Evolutionary conservation across 2,888 invertebrate genomes (phyloP).

Genomic region (Apamea monoglypha): DNA sequence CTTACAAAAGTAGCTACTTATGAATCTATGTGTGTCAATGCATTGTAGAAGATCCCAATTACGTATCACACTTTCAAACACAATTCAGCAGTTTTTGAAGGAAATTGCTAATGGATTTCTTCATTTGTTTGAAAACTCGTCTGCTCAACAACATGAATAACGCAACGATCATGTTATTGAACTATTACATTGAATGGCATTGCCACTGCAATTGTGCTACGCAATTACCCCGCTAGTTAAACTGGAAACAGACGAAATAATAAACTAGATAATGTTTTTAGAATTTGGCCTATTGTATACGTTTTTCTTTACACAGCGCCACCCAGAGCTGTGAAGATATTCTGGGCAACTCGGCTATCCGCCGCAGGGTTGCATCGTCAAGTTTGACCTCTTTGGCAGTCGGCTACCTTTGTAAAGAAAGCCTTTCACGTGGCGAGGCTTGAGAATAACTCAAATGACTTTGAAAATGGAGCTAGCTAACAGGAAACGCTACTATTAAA

Average conservation of each 20-base stretch:
- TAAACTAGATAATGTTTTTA: neutral
- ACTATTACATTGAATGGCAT: neutral
- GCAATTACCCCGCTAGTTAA: no score
- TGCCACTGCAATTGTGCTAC: neutral
- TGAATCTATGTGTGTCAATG: neutral
- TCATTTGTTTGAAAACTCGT: neutral
- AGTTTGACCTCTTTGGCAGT: conserved; percentile 53
- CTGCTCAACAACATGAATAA: neutral
- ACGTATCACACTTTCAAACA: no score
- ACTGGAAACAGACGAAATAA: neutral
- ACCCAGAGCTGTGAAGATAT: conserved; percentile 32
- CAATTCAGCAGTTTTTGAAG: neutral
- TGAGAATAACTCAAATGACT: conserved; percentile 37
- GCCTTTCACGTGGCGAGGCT: conserved; percentile 41
- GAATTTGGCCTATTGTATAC: neutral
- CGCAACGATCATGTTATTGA: neutral
- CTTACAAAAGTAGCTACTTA: neutral
- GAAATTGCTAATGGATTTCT: neutral
- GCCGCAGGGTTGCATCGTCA: conserved; percentile 40
- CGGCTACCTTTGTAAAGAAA: conserved; percentile 43
- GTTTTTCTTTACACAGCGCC: neutral
- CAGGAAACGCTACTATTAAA: conserved; percentile 28
- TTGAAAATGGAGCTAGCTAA: conserved; percentile 18
- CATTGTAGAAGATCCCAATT: neutral
- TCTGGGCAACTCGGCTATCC: conserved; percentile 8